Base-by-base conservation (phyloP, 64 coral and sea anemone species). In the Dendronephthya gigantea region DNA sequence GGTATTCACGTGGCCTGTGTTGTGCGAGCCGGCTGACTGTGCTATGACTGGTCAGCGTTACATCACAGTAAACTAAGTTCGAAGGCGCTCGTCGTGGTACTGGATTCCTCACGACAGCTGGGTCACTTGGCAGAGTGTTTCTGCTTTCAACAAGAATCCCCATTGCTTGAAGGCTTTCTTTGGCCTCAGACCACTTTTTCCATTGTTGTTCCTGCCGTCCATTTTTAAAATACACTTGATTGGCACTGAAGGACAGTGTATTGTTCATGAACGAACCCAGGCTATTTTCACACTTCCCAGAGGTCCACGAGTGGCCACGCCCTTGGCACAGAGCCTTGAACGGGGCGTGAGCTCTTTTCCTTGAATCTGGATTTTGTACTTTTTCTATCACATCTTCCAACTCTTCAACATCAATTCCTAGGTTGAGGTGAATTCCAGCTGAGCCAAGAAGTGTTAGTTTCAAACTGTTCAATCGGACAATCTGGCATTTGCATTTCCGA, bases 101-200 rank as follows among this genome's bases (percentile, higher is more conserved):
- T 1, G 30, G 9, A 14, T 28, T 36, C 7, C 29, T 79, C 36
- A 79, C 10, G 14, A 34, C 36, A 33, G 72, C 32, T 15, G 72
- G 6, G 37, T 79, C 36, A 34, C 72, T 12, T 9, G 72, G 0
- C 4, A 39, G 16, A 28, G 72, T 79, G 32, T 10, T 34, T 36
- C 32, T 39, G 15, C 36, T 34, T 79, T 79, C 72, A 29, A 35
- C 32, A 79, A 16, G 15, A 39, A 79, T 79, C 9, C 72, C 72
- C 72, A 79, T 34, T 19, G 19, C 36, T 34, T 19, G 7, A 11
- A 79, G 37, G 2, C 15, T 39, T 34, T 79, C 72, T 79, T 79
- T 79, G 19, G 72, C 72, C 12, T 79, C 72, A 4, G 72, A 79
- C 72, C 72, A 79, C 29, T 79, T 79, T 39, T 35, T 79, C 72